Percentiles rank a stretch among this genome's conserved stretches.
These are phyloP conservation scores for Carposina sasakii DNA, from an alignment of 1,140 invertebrate genomes.

Conservation along the genomic window DNA sequence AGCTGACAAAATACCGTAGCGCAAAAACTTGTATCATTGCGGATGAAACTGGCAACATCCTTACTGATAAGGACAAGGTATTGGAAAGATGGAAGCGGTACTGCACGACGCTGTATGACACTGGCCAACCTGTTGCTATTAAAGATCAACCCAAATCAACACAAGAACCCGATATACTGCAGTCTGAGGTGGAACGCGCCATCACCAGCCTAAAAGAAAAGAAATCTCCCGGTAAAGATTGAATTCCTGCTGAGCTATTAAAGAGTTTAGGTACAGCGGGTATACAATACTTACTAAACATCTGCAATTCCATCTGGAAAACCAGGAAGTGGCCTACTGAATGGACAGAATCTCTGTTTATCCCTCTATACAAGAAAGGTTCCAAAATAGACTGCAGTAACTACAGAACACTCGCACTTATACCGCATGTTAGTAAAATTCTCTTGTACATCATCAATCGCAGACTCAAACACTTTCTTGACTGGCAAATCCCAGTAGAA, in stretches of 20 bases:
- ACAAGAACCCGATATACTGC: neutral
- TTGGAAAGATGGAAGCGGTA: neutral
- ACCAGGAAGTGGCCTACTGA: neutral
- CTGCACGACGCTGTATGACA: neutral
- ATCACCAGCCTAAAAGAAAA: neutral
- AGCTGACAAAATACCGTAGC: neutral
- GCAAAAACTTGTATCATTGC: neutral
- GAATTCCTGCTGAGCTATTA: neutral
- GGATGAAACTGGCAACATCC: neutral
- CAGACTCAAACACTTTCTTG: neutral
- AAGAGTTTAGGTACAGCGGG: neutral
- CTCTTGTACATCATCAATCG: neutral
- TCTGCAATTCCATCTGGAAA: neutral
- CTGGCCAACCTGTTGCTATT: no score
- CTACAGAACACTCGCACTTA: neutral
- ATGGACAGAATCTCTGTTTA: neutral
- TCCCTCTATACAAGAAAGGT: neutral
- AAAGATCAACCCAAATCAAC: neutral
- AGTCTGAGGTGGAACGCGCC: neutral
- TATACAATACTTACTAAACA: neutral
- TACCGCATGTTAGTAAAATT: neutral
- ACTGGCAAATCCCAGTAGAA: neutral
- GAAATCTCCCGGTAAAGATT: neutral
- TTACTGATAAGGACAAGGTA: neutral
- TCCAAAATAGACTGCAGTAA: neutral